phyloP scores from a whole-genome alignment of 2,888 invertebrate genomes.

The Agrotis ipsilon region DNA sequence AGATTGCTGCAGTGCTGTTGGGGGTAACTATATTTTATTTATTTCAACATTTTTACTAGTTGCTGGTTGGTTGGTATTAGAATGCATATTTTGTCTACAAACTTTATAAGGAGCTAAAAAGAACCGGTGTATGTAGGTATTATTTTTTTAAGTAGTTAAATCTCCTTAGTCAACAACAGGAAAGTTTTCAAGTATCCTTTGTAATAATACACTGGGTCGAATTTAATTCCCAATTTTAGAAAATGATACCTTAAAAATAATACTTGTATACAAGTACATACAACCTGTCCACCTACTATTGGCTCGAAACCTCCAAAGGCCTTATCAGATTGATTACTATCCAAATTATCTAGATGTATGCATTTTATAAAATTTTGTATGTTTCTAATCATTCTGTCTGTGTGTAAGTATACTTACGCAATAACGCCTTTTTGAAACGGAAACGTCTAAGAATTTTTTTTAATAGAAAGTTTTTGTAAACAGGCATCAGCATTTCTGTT shows the following conservation, averaged over 20 bases:
- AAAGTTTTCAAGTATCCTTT: background rate
- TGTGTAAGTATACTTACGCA: background rate
- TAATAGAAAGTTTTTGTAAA: conserved; percentile 25
- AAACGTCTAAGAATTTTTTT: background rate
- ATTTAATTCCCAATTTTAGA: background rate
- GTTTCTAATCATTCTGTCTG: too few species aligned
- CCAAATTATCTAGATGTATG: too few species aligned
- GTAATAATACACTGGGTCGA: background rate
- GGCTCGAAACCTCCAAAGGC: background rate
- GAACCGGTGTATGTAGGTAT: too few species aligned
- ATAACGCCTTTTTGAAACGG: background rate
- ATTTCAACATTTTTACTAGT: background rate
- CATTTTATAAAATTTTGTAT: too few species aligned
- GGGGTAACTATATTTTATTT: conserved; percentile 69
- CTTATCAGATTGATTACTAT: too few species aligned
- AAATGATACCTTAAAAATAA: background rate
- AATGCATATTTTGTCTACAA: background rate
- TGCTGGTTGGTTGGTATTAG: background rate
- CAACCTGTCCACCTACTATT: background rate
- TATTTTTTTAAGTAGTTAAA: too few species aligned
- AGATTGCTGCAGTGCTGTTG: conserved; percentile 88
- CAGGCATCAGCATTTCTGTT: conserved; percentile 85
- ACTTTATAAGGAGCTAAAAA: background rate
- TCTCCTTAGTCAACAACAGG: background rate
- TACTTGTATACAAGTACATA: conserved; percentile 3